These are phyloP conservation scores for Teleogryllus oceanicus DNA, from an alignment of 2,888 invertebrate genomes.

Conservation along the genomic window DNA sequence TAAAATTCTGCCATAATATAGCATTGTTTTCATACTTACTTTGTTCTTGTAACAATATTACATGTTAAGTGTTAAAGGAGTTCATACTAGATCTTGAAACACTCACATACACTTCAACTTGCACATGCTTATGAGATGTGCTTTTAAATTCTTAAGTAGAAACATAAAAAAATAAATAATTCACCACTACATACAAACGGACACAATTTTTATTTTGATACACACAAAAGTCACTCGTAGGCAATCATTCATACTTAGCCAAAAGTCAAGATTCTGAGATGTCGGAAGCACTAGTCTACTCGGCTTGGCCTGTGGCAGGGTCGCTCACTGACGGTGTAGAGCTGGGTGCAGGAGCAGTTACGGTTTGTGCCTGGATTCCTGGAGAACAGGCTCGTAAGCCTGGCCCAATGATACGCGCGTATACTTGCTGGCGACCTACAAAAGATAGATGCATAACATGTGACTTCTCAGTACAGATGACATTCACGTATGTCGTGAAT, in stretches of 20 bases:
- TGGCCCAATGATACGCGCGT: constrained; percentile 52
- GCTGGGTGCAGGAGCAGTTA: constrained; percentile 18
- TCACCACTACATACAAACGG: constrained; percentile 1
- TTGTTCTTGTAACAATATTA: no score
- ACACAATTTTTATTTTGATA: neutral
- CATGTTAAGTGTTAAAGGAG: no score
- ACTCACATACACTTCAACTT: neutral
- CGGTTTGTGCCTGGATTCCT: constrained; percentile 25
- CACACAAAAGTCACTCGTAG: neutral
- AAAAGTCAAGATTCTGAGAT: neutral
- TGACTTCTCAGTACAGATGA: constrained; percentile 39
- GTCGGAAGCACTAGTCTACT: neutral
- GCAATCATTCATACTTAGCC: neutral
- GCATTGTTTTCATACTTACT: no score
- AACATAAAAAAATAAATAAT: constrained; percentile 18
- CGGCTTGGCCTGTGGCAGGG: neutral
- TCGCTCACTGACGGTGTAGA: constrained; percentile 20
- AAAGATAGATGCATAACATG: neutral
- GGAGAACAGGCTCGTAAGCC: constrained; percentile 32
- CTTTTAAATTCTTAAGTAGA: neutral
- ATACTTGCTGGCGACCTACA: constrained; percentile 47
- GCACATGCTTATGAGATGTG: neutral
- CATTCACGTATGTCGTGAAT: no score
- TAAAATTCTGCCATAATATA: no score
- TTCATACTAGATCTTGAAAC: no score